Conservation (phyloP, 2,113 vertebrate species). For the Micromys minutus region DNA sequence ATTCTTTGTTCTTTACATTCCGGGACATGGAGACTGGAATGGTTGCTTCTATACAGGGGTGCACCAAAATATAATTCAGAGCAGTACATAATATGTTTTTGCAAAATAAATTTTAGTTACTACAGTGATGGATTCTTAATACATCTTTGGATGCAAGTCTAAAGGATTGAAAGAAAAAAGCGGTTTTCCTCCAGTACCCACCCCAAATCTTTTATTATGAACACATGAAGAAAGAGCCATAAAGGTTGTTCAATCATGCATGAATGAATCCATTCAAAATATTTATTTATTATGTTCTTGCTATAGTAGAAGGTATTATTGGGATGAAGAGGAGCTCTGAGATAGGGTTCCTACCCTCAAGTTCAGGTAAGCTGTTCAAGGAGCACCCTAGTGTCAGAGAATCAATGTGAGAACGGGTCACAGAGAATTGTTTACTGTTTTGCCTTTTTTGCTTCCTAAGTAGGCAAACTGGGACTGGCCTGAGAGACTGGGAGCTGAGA, state of each 20-base stretch:
- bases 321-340: no score
- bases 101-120: background rate
- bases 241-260: background rate
- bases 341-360: background rate
- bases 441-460: background rate
- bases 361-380: background rate
- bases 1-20: background rate
- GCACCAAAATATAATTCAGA: background rate
- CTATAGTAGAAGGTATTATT: background rate
- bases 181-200: background rate
- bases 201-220: slow-evolving; percentile 35
- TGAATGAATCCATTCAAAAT: slow-evolving; percentile 12
- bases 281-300: slow-evolving; percentile 34
- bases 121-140: background rate
- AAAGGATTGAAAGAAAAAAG: background rate
- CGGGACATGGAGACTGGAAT: no score
- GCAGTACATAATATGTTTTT: background rate
- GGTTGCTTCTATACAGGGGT: background rate
- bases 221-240: background rate
- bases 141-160: slow-evolving; percentile 24
- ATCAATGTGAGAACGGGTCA: background rate
- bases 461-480: background rate
- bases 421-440: background rate
- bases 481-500: background rate
- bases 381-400: background rate